Evolutionary conservation across 2,797 vertebrate genomes (phyloP), one percentile per base, ranked within the genome.

Genomic region (Fistularia tabacaria): DNA sequence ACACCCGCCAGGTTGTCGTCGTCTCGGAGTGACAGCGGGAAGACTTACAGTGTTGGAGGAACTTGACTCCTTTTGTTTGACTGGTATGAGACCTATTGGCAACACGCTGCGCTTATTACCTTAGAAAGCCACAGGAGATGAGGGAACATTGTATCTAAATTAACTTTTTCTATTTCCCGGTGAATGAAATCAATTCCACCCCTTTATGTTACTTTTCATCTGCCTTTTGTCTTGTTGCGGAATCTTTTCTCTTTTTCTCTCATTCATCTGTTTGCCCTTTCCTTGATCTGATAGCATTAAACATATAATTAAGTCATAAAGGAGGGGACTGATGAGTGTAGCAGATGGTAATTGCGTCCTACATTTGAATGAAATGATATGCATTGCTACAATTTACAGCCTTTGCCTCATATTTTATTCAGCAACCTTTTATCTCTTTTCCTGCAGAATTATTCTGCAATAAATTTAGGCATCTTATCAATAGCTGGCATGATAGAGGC

Each of bases 271-370:
- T 98, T 94, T 99, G 97, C 97, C 97, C 96, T 99, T 99, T 98
- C 94, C 94, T 96, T 98, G 95, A 99, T 99, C 97, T 98, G 97
- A 99, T 99, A 99, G 95, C 97, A 99, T 99, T 99, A 99, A 99
- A 99, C 97, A 99, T 98, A 98, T 99, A 99, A 99, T 99, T 99
- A 99, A 99, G 96, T 98, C 97, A 99, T 99, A 99, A 99, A 98
- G 95, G 95, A 97, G 94, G 94, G 93, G 94, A 94, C 95, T 98
- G 97, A 99, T 99, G 96, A 99, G 95, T 94, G 94, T 93, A 95
- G 95, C 97, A 99, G 97, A 99, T 99, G 97, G 97, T 99, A 99
- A 99, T 99, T 99, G 96, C 93, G 94, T 98, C 94, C 94, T 95
- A 96, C 95, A 95, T 98, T 97, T 98, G 95, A 98, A 99, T 98